Evolutionary conservation across 2,888 invertebrate genomes (phyloP), one percentile per base, ranked within the genome.

Genomic region (Drosophila longiperda): DNA sequence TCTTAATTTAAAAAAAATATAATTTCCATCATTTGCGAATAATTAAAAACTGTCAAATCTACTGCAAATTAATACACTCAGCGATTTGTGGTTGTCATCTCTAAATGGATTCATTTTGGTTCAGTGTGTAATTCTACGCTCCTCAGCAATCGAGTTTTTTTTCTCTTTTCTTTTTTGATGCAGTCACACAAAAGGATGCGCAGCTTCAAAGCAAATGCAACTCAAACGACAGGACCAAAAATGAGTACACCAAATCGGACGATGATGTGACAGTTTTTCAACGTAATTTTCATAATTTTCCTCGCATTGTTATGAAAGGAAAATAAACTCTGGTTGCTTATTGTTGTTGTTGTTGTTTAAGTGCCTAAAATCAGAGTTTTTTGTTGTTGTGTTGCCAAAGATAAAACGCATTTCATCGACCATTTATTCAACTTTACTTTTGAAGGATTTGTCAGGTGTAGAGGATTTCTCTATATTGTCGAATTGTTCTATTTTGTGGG

Each of bases 251-350:
- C 54, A 55, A 70, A 70, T 73, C 66, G 71, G 20, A 65, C 82
- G 73, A 89, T 87, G 90, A 87, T 87, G 87, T 89, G 87, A 87
- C 87, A 89, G 80, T 90, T 90, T 87, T 80, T 54, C 80, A 80
- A 73, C 70, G 71, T 61, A 83, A 80, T 83, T 82, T 83, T 80
- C 80, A 80, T 75, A 70, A 78, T 78, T 73, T 78, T 53, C 66
- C 52, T 3, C 4, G 66, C 77, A 58, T 71, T 78, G 70, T 78
- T 80, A 36, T 67, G 66, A 50, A 66, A 65, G 36, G 8, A 23
- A 68, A 73, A 52, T 61, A 55, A 45, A n/a, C 63, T 32, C 61
- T 29, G 40, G 34, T 57, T 57, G 53, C 50, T 73, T 42, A 70
- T 58, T 78, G 78, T 55, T 69, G 73, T 77, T 78, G 65, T 55